phyloP scores from a whole-genome alignment of 2,888 invertebrate species.

The Lycocerus yunnanus region DNA sequence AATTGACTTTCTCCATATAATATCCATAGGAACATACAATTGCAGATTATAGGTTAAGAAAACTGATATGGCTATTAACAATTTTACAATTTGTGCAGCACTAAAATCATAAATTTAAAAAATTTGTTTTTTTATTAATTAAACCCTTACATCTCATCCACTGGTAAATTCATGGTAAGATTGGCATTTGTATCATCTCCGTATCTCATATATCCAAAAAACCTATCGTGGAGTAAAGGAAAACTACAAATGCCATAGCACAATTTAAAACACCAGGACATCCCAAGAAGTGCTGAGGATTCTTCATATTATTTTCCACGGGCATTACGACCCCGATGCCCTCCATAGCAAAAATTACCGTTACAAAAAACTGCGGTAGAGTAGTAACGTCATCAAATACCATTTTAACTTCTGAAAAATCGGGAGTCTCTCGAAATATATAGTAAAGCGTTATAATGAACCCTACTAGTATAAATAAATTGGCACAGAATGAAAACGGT shows the following conservation, averaged over 20 bases:
- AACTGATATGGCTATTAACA: constrained; percentile 86
- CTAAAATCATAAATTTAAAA: constrained; percentile 54
- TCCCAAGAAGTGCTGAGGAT: constrained; percentile 78
- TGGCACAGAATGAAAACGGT: constrained; percentile 88
- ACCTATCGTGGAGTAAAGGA: constrained; percentile 83
- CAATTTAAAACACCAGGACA: constrained; percentile 85
- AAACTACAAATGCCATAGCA: constrained; percentile 82
- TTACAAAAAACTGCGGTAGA: constrained; percentile 89
- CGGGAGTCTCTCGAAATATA: constrained; percentile 67
- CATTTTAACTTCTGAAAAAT: constrained; percentile 53
- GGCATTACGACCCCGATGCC: constrained; percentile 94
- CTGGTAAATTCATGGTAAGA: constrained; percentile 83
- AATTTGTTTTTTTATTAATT: background rate
- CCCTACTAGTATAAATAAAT: constrained; percentile 72
- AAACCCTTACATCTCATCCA: constrained; percentile 65
- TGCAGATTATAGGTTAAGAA: constrained; percentile 93
- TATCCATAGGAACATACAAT: constrained; percentile 91
- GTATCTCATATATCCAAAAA: constrained; percentile 88
- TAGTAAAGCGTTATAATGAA: constrained; percentile 84
- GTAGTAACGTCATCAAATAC: constrained; percentile 61
- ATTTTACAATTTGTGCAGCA: constrained; percentile 77
- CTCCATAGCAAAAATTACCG: constrained; percentile 97
- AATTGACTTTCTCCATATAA: constrained; percentile 79
- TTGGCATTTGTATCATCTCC: constrained; percentile 74
- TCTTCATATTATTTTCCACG: constrained; percentile 89